phyloP scores from a whole-genome alignment of 2,888 invertebrate species.

The Homarus gammarus region DNA sequence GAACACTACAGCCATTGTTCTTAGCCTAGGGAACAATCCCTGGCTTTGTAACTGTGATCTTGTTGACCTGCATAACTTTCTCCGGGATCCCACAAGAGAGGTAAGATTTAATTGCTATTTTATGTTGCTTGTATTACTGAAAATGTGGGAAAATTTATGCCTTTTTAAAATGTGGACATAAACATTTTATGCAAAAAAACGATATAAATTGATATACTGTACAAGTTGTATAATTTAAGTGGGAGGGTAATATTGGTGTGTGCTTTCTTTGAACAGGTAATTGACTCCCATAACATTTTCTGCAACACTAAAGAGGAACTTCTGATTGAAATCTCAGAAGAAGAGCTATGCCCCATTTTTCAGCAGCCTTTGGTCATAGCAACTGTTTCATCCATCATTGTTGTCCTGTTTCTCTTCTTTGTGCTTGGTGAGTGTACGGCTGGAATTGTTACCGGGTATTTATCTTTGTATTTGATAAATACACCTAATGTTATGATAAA shows the following conservation, averaged over 20 bases:
- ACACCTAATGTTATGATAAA: too few species aligned
- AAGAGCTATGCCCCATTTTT: slow-evolving; percentile 81
- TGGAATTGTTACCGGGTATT: too few species aligned
- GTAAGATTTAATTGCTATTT: slow-evolving; percentile 25
- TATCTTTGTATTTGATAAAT: too few species aligned
- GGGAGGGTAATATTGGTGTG: not conserved
- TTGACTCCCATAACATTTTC: slow-evolving; percentile 77
- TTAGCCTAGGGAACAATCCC: slow-evolving; percentile 84
- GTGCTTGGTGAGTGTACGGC: slow-evolving; percentile 60
- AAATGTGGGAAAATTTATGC: too few species aligned
- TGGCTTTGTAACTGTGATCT: slow-evolving; percentile 86
- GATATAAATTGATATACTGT: too few species aligned
- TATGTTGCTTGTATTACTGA: slow-evolving; percentile 17
- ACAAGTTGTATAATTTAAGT: not conserved
- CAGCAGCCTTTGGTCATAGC: slow-evolving; percentile 58
- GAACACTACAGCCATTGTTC: slow-evolving; percentile 80
- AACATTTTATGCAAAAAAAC: not conserved
- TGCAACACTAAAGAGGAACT: slow-evolving; percentile 77
- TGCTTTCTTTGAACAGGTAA: slow-evolving; percentile 17
- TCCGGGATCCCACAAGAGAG: slow-evolving; percentile 79
- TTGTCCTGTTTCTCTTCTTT: slow-evolving; percentile 60
- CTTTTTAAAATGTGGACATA: not conserved
- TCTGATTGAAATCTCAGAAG: slow-evolving; percentile 78
- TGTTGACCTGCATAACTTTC: slow-evolving; percentile 82
- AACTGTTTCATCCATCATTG: slow-evolving; percentile 33